Evolutionary conservation across 2,113 vertebrate species (phyloP), one percentile per base, ranked within the genome.

Genomic region (Ceyx margarethae): DNA sequence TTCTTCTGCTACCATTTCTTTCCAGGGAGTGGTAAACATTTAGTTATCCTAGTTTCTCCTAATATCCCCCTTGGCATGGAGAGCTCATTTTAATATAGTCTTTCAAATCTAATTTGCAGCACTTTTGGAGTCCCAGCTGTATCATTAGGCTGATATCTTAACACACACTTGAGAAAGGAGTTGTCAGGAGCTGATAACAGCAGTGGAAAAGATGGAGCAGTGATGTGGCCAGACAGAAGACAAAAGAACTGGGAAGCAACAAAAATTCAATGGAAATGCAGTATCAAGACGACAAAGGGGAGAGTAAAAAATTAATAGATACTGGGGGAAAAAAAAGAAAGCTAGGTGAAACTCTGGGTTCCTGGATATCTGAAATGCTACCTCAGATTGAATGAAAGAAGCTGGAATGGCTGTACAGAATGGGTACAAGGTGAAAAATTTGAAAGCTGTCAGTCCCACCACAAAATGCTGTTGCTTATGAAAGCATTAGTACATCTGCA

Each of bases 61-160:
- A 83, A 88, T 80, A 66, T 91, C 48, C 37, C 66, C 43, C 57
- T 95, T 76, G 54, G 17, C 81, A 68, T 9, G 25, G 48, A 86
- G 35, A 69, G 29, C 51, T 81, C 37, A 73, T 93, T 94, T 92
- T 85, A 93, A 66, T 79, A 50, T 16, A 26, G 3, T 6, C 33
- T 82, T 85, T 81, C 69, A 95, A 82, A 94, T 92, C 51, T 78
- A 67, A 93, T 94, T 95, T 91, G 68, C 8, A 28, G 71, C 50
- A 51, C n/a, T 93, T 94, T 90, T 88, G 48, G 46, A 83, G 56
- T 83, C 86, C 50, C 89, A 42, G 53, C 23, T 87, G 89, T 58
- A 65, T 51, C 62, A 48, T 94, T 89, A 68, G 9, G 45, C 11
- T 73, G 58, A 76, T 85, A 87, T 57, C 82, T 87, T 67, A 89